Evolutionary conservation across 2,888 invertebrate species (phyloP).

Genomic region (Eupithecia vulgata): DNA sequence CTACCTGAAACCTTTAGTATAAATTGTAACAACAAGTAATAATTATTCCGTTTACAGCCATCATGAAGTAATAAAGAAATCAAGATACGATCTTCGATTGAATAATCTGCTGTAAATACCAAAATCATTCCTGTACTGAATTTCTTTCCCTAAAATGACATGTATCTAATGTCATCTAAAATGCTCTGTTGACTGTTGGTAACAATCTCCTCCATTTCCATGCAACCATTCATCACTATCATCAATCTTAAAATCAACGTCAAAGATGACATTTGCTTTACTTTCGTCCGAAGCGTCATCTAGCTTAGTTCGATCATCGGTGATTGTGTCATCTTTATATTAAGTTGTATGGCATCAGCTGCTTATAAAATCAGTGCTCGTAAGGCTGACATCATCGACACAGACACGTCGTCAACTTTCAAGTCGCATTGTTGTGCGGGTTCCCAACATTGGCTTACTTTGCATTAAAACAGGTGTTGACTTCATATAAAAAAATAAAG

Average conservation of each 20-base stretch:
- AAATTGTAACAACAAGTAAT: not conserved
- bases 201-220: not conserved
- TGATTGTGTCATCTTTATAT: conserved; percentile 38
- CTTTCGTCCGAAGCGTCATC: conserved; percentile 16
- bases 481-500: not conserved
- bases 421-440: conserved; percentile 40
- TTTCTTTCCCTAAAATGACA: not conserved
- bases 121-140: not conserved
- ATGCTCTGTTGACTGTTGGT: not conserved
- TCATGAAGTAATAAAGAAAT: not conserved
- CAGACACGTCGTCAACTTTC: conserved; percentile 53
- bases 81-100: not conserved
- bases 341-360: conserved; percentile 19
- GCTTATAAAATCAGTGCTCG: conserved; percentile 38
- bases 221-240: conserved; percentile 16
- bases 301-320: conserved; percentile 13
- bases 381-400: conserved; percentile 52
- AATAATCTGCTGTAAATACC: not conserved
- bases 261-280: conserved; percentile 18
- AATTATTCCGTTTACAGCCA: too few relatives aligned
- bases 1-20: not conserved
- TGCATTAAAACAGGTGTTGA: not conserved
- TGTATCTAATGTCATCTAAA: conserved; percentile 11
- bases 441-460: not conserved
- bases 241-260: conserved; percentile 17